Conservation (phyloP, 1,140 invertebrate genomes). For the Alviniconcha marisindica region DNA sequence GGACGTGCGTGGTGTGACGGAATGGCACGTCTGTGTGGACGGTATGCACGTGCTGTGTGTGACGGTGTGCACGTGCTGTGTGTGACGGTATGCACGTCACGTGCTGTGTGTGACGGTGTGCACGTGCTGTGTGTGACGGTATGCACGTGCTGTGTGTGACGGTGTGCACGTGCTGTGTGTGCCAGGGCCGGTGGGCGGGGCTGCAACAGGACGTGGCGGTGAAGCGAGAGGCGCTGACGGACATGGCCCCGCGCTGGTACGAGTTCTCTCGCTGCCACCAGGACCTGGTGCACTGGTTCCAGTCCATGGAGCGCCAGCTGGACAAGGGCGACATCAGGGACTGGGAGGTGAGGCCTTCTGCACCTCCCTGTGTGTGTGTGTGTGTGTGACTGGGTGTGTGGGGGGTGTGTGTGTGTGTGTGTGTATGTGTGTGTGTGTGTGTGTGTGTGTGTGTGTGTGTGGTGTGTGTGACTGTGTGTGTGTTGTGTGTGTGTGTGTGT, state of each 20-base stretch:
- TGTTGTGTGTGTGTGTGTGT: not conserved
- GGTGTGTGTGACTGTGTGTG: not conserved
- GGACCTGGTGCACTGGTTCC: constrained; percentile 56
- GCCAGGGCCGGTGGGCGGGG: not conserved
- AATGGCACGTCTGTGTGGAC: no score
- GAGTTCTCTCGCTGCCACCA: constrained; percentile 49
- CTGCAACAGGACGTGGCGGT: constrained; percentile 44
- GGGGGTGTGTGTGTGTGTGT: not conserved
- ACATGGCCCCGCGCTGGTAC: constrained; percentile 53
- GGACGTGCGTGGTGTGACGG: no score
- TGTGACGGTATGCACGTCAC: no score
- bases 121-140: no score
- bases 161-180: no score
- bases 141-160: no score
- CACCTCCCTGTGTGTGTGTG: constrained; percentile 12
- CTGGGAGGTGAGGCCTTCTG: constrained; percentile 38
- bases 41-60: no score
- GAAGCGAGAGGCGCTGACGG: constrained; percentile 50
- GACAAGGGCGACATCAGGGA: constrained; percentile 30
- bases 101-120: no score
- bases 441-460: constrained; percentile 2
- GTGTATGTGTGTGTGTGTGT: constrained; percentile 15
- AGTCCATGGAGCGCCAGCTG: constrained; percentile 50
- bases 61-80: no score
- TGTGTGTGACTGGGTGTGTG: not conserved